phyloP scores from a whole-genome alignment of 2,888 invertebrate species.

The Clivina fossor region DNA sequence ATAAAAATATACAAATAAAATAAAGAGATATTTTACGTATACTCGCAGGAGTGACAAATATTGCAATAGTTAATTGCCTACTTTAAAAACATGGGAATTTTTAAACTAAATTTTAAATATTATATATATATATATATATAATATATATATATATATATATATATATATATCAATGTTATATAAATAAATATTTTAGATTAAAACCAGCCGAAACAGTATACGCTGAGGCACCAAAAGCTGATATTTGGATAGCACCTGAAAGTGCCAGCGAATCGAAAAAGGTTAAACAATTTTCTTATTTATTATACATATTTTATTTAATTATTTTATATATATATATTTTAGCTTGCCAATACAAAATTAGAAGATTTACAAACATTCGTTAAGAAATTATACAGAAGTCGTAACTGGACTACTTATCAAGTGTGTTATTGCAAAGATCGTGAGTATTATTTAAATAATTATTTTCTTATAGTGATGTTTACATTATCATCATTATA shows the following conservation, averaged over 20 bases:
- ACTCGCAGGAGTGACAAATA: too few species aligned
- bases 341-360: constrained; percentile 1
- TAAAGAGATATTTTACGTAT: too few species aligned
- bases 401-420: constrained; percentile 33
- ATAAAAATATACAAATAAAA: too few species aligned
- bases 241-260: constrained; percentile 19
- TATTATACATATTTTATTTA: constrained; percentile 1
- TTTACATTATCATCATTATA: too few species aligned
- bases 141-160: too few species aligned
- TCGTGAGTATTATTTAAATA: constrained; percentile 28
- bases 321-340: constrained; percentile 2
- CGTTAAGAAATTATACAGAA: constrained; percentile 33
- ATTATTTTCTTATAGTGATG: too few species aligned
- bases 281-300: neutral
- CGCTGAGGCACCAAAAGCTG: constrained; percentile 10
- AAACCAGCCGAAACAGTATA: constrained; percentile 20
- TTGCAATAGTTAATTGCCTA: too few species aligned
- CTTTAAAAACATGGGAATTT: too few species aligned
- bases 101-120: too few species aligned
- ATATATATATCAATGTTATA: too few species aligned
- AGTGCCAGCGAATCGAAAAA: neutral
- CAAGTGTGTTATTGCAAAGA: constrained; percentile 35
- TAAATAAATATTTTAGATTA: constrained; percentile 16
- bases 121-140: too few species aligned
- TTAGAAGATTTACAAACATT: constrained; percentile 16